A percentile compares a stretch with the other conserved stretches of the same genome.
These are phyloP conservation scores for Parochlus steinenii DNA, from an alignment of 2,888 invertebrate species.

Conservation along the genomic window DNA sequence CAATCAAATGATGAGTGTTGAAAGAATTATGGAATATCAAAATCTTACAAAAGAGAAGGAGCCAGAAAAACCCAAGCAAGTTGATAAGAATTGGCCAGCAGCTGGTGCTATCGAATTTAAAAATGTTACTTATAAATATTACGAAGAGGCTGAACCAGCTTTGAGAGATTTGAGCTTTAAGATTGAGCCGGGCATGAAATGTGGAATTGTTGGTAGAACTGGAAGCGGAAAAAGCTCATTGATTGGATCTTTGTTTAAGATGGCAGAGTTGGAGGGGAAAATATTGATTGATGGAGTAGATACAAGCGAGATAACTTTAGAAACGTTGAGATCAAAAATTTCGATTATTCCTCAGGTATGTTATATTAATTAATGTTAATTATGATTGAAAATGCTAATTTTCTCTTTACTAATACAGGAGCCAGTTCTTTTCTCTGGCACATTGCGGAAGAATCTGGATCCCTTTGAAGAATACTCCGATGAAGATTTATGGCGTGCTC, in stretches of 20 bases:
- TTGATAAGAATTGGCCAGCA: conserved; percentile 31
- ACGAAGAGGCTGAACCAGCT: conserved; percentile 65
- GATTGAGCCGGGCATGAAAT: conserved; percentile 35
- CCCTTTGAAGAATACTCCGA: conserved; percentile 57
- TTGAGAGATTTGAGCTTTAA: conserved; percentile 47
- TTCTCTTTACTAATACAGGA: conserved; percentile 23
- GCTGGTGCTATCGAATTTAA: conserved; percentile 34
- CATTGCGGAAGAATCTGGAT: conserved; percentile 47
- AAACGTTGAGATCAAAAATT: conserved; percentile 40
- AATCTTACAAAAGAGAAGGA: conserved; percentile 34
- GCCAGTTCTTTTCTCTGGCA: conserved; percentile 33
- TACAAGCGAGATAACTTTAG: conserved; percentile 38
- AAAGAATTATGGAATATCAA: conserved; percentile 55
- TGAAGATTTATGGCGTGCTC: conserved; percentile 47
- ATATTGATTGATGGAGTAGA: conserved; percentile 54
- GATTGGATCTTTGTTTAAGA: conserved; percentile 37
- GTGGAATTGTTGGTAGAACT: conserved; percentile 45
- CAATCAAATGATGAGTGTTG: conserved; percentile 51
- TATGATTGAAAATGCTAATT: neutral
- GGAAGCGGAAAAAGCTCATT: conserved; percentile 57
- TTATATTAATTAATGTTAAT: neutral
- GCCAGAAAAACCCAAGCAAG: conserved; percentile 18
- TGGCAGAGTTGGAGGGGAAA: conserved; percentile 46
- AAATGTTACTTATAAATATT: conserved; percentile 45
- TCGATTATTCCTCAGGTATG: conserved; percentile 49